phyloP scores from a whole-genome alignment of 2,113 vertebrate genomes.

The Trogon surrucura region DNA sequence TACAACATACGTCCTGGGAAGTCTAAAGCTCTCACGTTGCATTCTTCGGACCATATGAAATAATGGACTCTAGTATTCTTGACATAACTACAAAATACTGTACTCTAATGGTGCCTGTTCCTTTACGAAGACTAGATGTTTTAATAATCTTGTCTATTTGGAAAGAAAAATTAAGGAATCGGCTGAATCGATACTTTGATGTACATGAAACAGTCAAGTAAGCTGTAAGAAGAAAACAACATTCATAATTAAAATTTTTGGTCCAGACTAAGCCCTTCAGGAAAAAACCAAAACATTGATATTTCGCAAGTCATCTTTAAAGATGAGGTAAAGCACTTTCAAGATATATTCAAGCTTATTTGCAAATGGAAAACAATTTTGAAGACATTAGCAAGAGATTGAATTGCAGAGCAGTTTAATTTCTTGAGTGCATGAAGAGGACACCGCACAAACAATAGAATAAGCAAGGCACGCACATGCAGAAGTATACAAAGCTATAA shows the following conservation, averaged over 20 bases:
- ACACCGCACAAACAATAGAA: background rate
- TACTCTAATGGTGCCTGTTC: background rate
- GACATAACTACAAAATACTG: background rate
- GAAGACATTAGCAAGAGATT: background rate
- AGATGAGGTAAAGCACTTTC: conserved; percentile 24
- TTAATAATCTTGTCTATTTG: background rate
- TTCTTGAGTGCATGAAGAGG: background rate
- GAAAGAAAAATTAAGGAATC: background rate
- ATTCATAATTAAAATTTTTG: background rate
- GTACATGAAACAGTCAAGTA: background rate
- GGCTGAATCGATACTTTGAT: background rate
- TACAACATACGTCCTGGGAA: background rate
- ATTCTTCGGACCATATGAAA: background rate
- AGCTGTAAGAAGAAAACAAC: background rate
- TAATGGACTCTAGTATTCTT: background rate
- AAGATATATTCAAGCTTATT: conserved; percentile 20
- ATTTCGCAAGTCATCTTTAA: background rate
- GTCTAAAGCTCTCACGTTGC: background rate
- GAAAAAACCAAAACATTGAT: background rate
- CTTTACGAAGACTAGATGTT: background rate
- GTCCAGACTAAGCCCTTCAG: background rate
- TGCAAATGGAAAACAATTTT: conserved; percentile 1
- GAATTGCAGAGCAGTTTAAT: conserved; percentile 15
- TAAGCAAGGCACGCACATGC: conserved; percentile 9
- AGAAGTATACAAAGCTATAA: background rate